A percentile compares a stretch with the other conserved stretches of the same genome.
Evolutionary conservation across 1,140 invertebrate species (phyloP).

Genomic region (Drosophila dunni): DNA sequence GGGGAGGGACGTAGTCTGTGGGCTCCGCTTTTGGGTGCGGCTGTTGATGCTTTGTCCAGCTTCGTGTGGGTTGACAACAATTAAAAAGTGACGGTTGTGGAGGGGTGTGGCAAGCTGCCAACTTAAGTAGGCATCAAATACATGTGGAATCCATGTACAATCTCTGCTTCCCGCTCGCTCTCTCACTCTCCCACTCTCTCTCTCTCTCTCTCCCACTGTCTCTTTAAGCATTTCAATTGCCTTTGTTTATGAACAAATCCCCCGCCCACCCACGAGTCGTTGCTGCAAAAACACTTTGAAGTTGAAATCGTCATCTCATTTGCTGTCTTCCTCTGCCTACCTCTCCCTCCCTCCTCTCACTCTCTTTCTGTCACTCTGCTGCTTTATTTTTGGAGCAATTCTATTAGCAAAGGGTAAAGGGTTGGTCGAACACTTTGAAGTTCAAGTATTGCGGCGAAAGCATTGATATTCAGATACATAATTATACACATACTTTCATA

Average conservation of each 20-base stretch:
- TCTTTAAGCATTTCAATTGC: constrained; percentile 71
- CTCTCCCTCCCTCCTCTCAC: background rate
- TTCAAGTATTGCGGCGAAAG: constrained; percentile 66
- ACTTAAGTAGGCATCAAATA: constrained; percentile 79
- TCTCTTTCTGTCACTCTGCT: constrained; percentile 7
- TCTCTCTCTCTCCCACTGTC: constrained; percentile 2
- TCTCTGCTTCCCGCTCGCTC: constrained; percentile 12
- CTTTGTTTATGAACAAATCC: constrained; percentile 68
- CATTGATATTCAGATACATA: constrained; percentile 60
- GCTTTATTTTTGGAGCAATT: constrained; percentile 75
- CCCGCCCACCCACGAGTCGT: constrained; percentile 16
- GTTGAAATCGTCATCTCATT: constrained; percentile 48
- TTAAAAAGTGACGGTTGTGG: constrained; percentile 65
- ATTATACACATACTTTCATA: constrained; percentile 24
- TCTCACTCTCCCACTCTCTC: constrained; percentile 4
- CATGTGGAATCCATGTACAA: constrained; percentile 38
- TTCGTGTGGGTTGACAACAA: constrained; percentile 78
- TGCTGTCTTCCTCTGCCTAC: constrained; percentile 3
- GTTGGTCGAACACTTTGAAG: constrained; percentile 69
- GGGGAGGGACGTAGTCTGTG: background rate
- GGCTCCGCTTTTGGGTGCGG: constrained; percentile 42
- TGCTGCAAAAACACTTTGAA: constrained; percentile 64
- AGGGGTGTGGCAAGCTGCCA: constrained; percentile 29
- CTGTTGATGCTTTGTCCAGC: constrained; percentile 47
- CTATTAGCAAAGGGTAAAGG: constrained; percentile 78